These are phyloP conservation scores for Scaptodrosophila lebanonensis DNA, from an alignment of 1,140 invertebrate genomes.

Conservation along the genomic window DNA sequence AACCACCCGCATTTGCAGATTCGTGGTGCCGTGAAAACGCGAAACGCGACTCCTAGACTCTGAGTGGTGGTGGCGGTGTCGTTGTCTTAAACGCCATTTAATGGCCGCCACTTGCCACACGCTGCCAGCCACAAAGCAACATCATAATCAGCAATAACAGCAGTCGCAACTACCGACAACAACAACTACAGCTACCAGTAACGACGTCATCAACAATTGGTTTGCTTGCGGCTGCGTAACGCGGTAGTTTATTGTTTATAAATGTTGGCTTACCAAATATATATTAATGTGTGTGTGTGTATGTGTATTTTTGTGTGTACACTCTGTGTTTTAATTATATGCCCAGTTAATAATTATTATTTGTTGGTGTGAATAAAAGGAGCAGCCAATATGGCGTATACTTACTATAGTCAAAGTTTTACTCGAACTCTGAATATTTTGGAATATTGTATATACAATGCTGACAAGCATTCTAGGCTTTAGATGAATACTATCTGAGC, in stretches of 20 bases:
- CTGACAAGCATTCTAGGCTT: no score
- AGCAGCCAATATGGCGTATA: slow-evolving; percentile 20
- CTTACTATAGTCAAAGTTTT: no score
- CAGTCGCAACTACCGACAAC: slow-evolving; percentile 7
- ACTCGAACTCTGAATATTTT: no score
- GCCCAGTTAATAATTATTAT: slow-evolving; percentile 24
- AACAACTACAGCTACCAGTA: slow-evolving; percentile 16
- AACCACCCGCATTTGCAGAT: slow-evolving; percentile 51
- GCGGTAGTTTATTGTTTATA: slow-evolving; percentile 50
- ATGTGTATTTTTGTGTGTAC: slow-evolving; percentile 12
- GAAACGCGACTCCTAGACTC: neutral
- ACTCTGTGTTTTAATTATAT: slow-evolving; percentile 32
- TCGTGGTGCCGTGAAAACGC: no score
- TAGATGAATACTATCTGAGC: no score
- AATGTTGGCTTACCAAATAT: no score
- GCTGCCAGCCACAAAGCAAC: slow-evolving; percentile 25
- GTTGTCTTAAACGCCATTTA: slow-evolving; percentile 36
- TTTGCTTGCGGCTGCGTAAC: slow-evolving; percentile 44
- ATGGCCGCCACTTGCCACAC: slow-evolving; percentile 50
- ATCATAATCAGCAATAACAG: slow-evolving; percentile 16
- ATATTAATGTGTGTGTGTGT: no score
- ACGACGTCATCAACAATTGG: no score
- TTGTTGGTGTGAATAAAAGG: slow-evolving; percentile 3
- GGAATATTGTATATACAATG: no score
- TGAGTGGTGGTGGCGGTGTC: slow-evolving; percentile 4